Conservation (phyloP, 2,113 vertebrate genomes). For the Micronisus gabar region DNA sequence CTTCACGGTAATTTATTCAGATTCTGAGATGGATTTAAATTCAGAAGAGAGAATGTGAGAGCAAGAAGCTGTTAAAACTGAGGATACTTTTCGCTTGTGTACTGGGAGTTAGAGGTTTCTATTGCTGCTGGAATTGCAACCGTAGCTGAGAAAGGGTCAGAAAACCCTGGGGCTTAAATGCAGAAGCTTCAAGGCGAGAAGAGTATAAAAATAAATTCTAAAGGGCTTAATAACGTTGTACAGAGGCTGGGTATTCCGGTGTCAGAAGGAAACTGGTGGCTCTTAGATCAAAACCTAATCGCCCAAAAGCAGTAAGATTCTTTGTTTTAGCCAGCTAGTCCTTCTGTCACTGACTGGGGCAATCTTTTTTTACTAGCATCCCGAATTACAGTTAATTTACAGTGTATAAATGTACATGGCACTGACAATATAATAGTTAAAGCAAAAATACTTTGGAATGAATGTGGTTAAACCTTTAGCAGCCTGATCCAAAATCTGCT, state of each 20-base stretch:
- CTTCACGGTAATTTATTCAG: neutral
- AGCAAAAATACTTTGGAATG: neutral
- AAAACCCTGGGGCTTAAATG: constrained; percentile 55
- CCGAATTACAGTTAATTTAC: neutral
- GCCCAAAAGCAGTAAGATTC: neutral
- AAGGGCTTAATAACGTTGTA: constrained; percentile 53
- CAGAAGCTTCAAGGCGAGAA: constrained; percentile 36
- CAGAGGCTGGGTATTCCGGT: constrained; percentile 36
- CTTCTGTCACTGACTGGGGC: neutral
- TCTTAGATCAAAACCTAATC: constrained; percentile 55
- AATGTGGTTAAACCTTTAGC: neutral
- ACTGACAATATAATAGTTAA: neutral
- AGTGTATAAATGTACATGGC: neutral
- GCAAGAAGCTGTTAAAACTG: constrained; percentile 16
- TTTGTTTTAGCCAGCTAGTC: constrained; percentile 24
- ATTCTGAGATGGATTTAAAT: constrained; percentile 30
- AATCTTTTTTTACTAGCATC: neutral
- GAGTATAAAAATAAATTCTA: constrained; percentile 62
- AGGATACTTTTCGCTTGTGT: neutral
- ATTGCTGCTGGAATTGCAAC: neutral
- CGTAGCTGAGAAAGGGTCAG: neutral
- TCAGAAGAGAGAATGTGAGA: neutral
- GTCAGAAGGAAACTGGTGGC: constrained; percentile 23
- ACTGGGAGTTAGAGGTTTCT: neutral
- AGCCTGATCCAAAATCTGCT: constrained; percentile 11